phyloP scores from a whole-genome alignment of 2,888 invertebrate species.

The Netelia inedita region DNA sequence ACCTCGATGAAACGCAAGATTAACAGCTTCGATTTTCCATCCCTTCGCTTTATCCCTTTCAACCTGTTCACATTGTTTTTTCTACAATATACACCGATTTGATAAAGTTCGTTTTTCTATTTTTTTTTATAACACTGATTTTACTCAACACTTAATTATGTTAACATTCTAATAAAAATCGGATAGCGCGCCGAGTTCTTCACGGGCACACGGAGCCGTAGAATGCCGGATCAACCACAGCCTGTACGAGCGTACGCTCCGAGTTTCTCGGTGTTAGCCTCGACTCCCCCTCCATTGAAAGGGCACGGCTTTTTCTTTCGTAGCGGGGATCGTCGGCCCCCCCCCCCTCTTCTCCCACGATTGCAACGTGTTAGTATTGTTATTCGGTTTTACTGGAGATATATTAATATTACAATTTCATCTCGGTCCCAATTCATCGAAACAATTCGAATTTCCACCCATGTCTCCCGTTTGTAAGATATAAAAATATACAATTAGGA shows the following conservation, averaged over 20 bases:
- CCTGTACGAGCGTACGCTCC: constrained; percentile 34
- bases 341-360: constrained; percentile 23
- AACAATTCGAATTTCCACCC: neutral
- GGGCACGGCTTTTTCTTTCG: constrained; percentile 54
- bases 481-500: neutral
- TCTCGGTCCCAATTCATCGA: neutral
- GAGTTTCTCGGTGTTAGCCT: constrained; percentile 43
- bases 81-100: neutral
- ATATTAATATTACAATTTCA: neutral
- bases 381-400: neutral
- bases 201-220: constrained; percentile 15
- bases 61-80: neutral
- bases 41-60: neutral
- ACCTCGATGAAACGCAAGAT: neutral
- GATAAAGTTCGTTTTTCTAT: neutral
- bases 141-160: neutral
- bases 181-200: neutral
- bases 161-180: neutral
- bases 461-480: neutral
- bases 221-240: constrained; percentile 37
- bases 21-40: neutral
- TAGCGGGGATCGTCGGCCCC: constrained; percentile 39
- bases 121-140: neutral
- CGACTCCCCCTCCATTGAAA: constrained; percentile 17
- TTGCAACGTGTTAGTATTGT: constrained; percentile 9